Conservation (phyloP, 2,113 vertebrate species). For the Cacatua alba region DNA sequence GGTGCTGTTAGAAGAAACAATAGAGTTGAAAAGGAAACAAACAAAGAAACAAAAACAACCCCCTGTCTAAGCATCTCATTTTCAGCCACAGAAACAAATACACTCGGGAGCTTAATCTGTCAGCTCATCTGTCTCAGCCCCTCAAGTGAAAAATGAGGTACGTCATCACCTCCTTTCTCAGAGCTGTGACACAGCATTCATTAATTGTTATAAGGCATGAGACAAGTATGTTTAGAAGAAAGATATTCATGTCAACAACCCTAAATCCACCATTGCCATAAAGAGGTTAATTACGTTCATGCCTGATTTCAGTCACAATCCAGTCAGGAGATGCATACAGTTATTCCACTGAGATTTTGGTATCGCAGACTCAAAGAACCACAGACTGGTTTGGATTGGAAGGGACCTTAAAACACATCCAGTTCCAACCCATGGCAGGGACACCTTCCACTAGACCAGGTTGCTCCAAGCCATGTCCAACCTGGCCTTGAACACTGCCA, state of each 20-base stretch:
- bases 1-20: background rate
- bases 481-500: background rate
- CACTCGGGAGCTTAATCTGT: background rate
- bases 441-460: background rate
- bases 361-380: background rate
- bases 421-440: background rate
- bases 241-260: background rate
- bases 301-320: background rate
- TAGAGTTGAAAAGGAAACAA: background rate
- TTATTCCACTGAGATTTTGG: background rate
- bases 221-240: background rate
- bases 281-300: background rate
- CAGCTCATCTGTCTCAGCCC: background rate
- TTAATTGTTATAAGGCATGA: background rate
- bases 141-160: background rate
- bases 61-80: background rate
- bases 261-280: background rate
- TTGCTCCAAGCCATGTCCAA: background rate
- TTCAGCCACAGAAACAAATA: background rate
- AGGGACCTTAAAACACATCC: background rate
- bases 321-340: background rate
- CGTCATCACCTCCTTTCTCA: background rate
- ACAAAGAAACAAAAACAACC: background rate
- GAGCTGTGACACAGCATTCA: background rate
- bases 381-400: background rate